Percentiles rank a stretch among this genome's conserved stretches.
Conservation (phyloP, 1,140 invertebrate species). For the Drosophila azteca region DNA sequence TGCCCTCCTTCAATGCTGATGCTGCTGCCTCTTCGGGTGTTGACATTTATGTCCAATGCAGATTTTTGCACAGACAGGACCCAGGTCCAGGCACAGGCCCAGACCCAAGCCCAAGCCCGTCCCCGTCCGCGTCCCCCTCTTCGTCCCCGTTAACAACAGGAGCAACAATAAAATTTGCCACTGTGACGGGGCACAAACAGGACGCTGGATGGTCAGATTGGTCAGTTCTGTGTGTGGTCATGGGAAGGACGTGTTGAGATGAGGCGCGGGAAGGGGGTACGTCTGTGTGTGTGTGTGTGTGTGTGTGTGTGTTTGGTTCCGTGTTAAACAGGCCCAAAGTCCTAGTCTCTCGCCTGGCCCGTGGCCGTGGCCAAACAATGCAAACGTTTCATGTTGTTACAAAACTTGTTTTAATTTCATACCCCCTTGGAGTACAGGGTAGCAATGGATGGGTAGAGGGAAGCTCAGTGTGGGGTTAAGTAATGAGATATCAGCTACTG, state of each 20-base stretch:
- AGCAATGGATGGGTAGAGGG: background rate
- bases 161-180: conserved; percentile 72
- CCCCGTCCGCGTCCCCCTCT: background rate
- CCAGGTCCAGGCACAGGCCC: background rate
- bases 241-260: background rate
- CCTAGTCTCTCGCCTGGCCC: conserved; percentile 31
- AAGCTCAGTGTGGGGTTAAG: background rate
- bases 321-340: conserved; percentile 65
- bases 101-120: too few relatives aligned
- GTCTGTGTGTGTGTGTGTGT: conserved; percentile 16
- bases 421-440: conserved; percentile 34
- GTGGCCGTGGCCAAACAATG: conserved; percentile 48
- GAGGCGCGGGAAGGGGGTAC: too few relatives aligned
- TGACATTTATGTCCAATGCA: conserved; percentile 82
- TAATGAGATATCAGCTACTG: background rate
- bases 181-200: conserved; percentile 47
- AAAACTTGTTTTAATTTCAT: conserved; percentile 81
- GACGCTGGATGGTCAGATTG: conserved; percentile 37
- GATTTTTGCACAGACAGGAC: conserved; percentile 70
- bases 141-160: conserved; percentile 14
- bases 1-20: background rate
- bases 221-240: conserved; percentile 14
- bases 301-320: conserved; percentile 13
- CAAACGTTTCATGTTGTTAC: conserved; percentile 81
- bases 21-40: conserved; percentile 59